Evolutionary conservation across 2,888 invertebrate species (phyloP).

Genomic region (Tiliacea aurago): DNA sequence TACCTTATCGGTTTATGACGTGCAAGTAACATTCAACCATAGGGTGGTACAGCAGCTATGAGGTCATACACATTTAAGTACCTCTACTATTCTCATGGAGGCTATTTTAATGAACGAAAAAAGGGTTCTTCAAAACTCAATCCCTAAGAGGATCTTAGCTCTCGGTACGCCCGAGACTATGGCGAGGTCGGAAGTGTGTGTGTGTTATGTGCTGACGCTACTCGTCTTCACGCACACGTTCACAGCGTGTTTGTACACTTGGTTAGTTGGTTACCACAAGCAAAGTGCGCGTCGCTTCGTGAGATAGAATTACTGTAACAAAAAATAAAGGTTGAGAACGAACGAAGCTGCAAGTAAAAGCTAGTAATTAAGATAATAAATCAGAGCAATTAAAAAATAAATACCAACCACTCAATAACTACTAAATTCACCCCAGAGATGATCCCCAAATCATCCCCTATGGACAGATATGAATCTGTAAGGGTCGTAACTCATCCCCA

Average conservation of each 20-base stretch:
- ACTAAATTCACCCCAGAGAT: slow-evolving; percentile 43
- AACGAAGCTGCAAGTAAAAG: background rate
- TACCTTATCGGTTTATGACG: too few species aligned
- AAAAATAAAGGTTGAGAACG: slow-evolving; percentile 1
- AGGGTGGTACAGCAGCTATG: too few species aligned
- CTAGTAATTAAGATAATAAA: background rate
- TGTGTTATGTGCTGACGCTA: too few species aligned
- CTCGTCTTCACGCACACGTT: too few species aligned
- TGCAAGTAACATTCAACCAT: too few species aligned
- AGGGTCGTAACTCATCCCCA: slow-evolving; percentile 74
- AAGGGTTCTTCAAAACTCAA: background rate
- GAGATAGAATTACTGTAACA: background rate
- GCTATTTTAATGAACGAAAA: background rate
- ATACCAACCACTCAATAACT: slow-evolving; percentile 50
- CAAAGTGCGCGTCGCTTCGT: too few species aligned
- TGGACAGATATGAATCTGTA: slow-evolving; percentile 64
- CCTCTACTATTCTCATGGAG: too few species aligned
- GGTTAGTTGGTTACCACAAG: too few species aligned
- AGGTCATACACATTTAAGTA: too few species aligned
- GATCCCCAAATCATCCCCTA: slow-evolving; percentile 49
- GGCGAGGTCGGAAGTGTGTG: too few species aligned
- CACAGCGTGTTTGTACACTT: too few species aligned
- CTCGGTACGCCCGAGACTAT: too few species aligned
- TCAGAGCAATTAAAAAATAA: slow-evolving; percentile 48
- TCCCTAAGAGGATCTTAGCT: background rate